Base-by-base conservation (phyloP, 2,888 invertebrate genomes). In the Apodemia mormo region DNA sequence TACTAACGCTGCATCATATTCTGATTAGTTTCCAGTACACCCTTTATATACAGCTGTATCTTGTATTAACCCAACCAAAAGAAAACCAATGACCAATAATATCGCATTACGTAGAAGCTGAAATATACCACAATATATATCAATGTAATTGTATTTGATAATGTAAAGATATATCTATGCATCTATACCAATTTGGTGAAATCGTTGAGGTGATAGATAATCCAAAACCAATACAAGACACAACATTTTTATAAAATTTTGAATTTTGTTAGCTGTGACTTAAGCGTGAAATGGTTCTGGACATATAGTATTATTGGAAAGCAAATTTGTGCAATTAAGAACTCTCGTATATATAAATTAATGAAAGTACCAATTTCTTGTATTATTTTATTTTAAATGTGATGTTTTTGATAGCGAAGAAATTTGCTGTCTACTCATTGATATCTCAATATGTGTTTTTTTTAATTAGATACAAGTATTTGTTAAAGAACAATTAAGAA, bases 1-100 rank as follows among this genome's bases (percentile, higher is more conserved):
- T 52, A 56, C 69, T 54, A 52, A 67, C 69, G 69, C 86, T 82
- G 86, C 87, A 82, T 85, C 87, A 82, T 77, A 80, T 83, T 89
- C 89, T 88, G 87, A 91, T 90, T 90, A 91, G 88, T 92, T 93
- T 92, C 92, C 92, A 92, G 84, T 90, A 91, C 92, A 93, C 92
- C 90, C 85, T 87, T 85, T 86, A 85, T 87, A 82, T 85, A 90
- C 90, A 92, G 92, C 90, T 93, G 93, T 93, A 93, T 93, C 93
- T 93, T 93, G 93, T 92, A 93, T 93, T 92, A 92, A 92, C 92
- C 92, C 92, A 93, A 93, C 92, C 92, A 87, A 92, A 92, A 92
- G 92, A 92, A 90, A 91, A 92, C 91, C 92, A 93, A 92, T 88
- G 89, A 92, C 89, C 90, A 85, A 90, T 87, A 89, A 83, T 87